Evolutionary conservation across 1,140 invertebrate genomes (phyloP).

Genomic region (Leptonema lineaticorne): DNA sequence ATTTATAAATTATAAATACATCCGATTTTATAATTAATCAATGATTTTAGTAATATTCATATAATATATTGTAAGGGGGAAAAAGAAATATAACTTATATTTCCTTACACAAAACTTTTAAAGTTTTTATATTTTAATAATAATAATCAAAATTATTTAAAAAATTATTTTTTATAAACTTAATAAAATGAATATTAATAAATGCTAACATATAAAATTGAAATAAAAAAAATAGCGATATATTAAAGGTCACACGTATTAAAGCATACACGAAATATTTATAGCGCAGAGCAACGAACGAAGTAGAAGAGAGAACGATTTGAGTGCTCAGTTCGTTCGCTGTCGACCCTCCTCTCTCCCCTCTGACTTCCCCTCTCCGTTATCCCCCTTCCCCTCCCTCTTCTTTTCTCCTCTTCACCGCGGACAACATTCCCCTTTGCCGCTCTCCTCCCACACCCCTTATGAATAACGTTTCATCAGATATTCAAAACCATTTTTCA

Average conservation of each 20-base stretch:
- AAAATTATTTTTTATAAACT: too few species aligned
- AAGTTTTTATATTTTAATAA: too few species aligned
- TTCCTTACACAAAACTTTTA: too few species aligned
- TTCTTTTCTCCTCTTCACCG: background rate
- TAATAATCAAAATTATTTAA: too few species aligned
- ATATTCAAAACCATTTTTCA: background rate
- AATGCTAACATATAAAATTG: too few species aligned
- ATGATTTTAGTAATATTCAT: too few species aligned
- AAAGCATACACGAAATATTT: conserved; percentile 12
- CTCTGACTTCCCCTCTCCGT: background rate
- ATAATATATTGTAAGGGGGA: too few species aligned
- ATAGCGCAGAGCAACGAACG: conserved; percentile 15
- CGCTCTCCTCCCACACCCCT: conserved; percentile 30
- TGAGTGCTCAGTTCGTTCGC: conserved; percentile 42
- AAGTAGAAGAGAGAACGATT: conserved; percentile 41
- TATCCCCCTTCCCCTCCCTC: background rate
- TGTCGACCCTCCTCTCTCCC: background rate
- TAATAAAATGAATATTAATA: too few species aligned
- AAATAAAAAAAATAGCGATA: too few species aligned
- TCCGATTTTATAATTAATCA: too few species aligned
- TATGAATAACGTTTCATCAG: conserved; percentile 37
- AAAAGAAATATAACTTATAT: too few species aligned
- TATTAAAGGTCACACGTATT: background rate
- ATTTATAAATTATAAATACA: too few species aligned
- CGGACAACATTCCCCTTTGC: conserved; percentile 32